Base-by-base conservation (phyloP, 1,140 invertebrate species). In the Papilio machaon region DNA sequence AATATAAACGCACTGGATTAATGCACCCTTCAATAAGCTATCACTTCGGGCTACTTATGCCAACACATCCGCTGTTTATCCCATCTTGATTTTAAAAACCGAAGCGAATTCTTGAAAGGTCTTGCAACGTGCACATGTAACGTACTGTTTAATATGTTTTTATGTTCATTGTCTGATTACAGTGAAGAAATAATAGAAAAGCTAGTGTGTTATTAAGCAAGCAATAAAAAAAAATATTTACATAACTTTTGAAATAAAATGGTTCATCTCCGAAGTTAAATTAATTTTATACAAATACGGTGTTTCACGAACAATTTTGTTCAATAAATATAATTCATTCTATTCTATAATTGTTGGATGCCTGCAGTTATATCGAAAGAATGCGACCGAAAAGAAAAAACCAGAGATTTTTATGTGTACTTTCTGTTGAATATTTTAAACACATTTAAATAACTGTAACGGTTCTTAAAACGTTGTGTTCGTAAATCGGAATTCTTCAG, bases 401-500 rank as follows among this genome's bases (percentile, higher is more conserved):
- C n/a, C 54, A 19, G 17, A 17, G 54, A 52, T 52, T 52, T 38
- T 38, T 38, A 38, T 54, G 52, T 13, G 17, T 49, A 9, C 49
- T 49, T 10, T 9, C 19, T 23, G 19, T 19, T 64, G 10, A 64
- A 23, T 64, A 11, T 64, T 19, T 23, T 19, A 11, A 64, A 64
- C 19, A 64, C 19, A 15, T 67, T 38, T 35, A 35, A 67, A 67
- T 30, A 15, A 67, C 2, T 35, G 23, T 67, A 67, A 67, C 64
- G 64, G 64, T 35, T 82, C 79, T 74, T 46, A 79, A 64, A 82
- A 75, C 70, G 67, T 73, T 80, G 49, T 77, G 82, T 73, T 49
- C 74, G 64, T 54, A 84, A 81, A 83, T 81, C 76, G 67, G 79
- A 81, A 81, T 79, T 82, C 80, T 84, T 85, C 83, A 81, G 81